Evolutionary conservation across 2,113 vertebrate genomes (phyloP), one percentile per base, ranked within the genome.

Genomic region (Leucopsar rothschildi): DNA sequence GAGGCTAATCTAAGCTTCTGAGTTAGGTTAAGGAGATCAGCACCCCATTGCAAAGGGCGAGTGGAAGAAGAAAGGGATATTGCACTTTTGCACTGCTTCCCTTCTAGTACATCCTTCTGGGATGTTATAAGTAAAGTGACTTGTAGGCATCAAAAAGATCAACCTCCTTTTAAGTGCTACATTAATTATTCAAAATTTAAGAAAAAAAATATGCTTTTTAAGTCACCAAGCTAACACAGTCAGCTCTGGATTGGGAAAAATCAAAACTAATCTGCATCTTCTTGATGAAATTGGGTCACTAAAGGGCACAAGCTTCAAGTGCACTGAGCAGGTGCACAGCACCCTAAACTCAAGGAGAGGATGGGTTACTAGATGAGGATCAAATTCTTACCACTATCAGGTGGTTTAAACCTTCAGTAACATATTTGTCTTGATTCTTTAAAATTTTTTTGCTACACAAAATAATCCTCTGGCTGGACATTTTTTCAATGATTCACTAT

Each of bases 301-400:
- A 25, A 93, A 78, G 25, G 28, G 25, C 23, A 64, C 10, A 60
- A 9, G 12, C 29, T 69, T 68, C 45, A 82, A 72, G 37, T 6
- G 3, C 10, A 39, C n/a, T 56, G 20, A 50, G 22, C 8, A 49
- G n/a, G 31, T 35, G 50, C 11, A 55, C 22, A 70, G 55, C 16
- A 12, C 27, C 29, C 21, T 42, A 29, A 78, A 55, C 9, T 52
- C 52, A 79, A 40, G 33, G 59, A 17, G 8, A 37, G 24, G 5
- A 47, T 5, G 35, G 10, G 68, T 71, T 60, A 16, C 55, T 63
- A 23, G 12, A 35, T 0, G 0, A 57, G 7, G 17, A 23, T 60
- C 27, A 69, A 69, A 82, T 80, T 69, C 37, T 80, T 40, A 85
- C 9, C 6, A 22, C 31, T 27, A 9, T 39, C 53, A 87, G 31